Evolutionary conservation across 2,888 invertebrate species (phyloP), one percentile per base, ranked within the genome.

Genomic region (Perizoma flavofasciatum): DNA sequence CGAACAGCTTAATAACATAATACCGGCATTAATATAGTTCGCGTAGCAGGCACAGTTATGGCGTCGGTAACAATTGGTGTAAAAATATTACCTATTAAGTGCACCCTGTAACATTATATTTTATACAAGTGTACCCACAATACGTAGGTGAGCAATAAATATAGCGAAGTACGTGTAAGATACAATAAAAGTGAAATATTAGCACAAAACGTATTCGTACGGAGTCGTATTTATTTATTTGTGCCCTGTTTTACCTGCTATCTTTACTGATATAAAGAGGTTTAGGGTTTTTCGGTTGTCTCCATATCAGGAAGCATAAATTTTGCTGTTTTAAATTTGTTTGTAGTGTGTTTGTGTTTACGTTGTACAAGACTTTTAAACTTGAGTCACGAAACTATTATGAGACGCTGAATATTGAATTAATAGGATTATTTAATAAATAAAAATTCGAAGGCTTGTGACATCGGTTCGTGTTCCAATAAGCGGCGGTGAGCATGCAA

Each of bases 181-280:
- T 88, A 90, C 85, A 89, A 90, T 90, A 90, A 90, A 91, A 89
- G 86, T 90, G 90, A 91, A 85, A 88, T 91, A 91, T 90, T 89
- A 88, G 79, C 81, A 79, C 81, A 81, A 85, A 88, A 85, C 88
- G 86, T 85, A 86, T 86, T 86, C 82, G 78, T 81, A 79, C 79
- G 80, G 78, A 83, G 79, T 77, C 76, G 76, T 85, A 82, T 84
- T 82, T 83, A 78, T 83, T 78, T 81, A 79, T 78, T 78, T 76
- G 72, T 73, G 66, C 69, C 61, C 69, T 77, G 75, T 78, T 80
- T 75, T 74, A 74, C 69, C 70, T 78, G 81, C 76, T 82, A 79
- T 82, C 79, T 79, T 75, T 77, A 70, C 78, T 75, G 73, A 74
- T 79, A 77, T 77, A 77, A 77, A 77, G 71, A 71, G 77, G 75